Conservation (phyloP, 1,140 invertebrate genomes). For the Drosophila baimaii region DNA sequence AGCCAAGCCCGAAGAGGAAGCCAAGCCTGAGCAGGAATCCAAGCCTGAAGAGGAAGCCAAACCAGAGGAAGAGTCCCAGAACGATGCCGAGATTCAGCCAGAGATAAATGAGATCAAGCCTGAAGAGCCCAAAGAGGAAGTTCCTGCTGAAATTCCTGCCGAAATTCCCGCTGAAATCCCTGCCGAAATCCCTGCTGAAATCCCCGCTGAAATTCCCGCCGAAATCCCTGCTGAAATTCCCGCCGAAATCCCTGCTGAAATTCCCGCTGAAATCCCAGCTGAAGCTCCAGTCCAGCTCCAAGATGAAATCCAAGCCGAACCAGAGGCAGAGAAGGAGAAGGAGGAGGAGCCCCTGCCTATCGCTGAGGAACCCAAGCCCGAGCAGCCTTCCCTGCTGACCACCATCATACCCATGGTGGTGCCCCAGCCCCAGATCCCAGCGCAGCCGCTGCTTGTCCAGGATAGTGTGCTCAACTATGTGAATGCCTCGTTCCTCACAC, state of each 20-base stretch:
- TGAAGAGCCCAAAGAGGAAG: constrained; percentile 4
- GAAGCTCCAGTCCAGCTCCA: not conserved
- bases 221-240: not conserved
- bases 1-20: not conserved
- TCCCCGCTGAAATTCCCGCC: not conserved
- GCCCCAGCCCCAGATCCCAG: constrained; percentile 18
- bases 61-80: constrained; percentile 11
- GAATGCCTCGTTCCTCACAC: constrained; percentile 75
- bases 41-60: not conserved
- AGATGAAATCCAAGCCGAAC: constrained; percentile 10
- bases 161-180: not conserved
- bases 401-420: constrained; percentile 68
- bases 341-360: not conserved
- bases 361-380: not conserved
- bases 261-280: not conserved
- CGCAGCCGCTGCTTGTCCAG: constrained; percentile 36
- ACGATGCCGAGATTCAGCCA: constrained; percentile 28
- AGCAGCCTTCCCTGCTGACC: constrained; percentile 60
- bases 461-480: constrained; percentile 82
- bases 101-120: constrained; percentile 1
- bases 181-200: not conserved
- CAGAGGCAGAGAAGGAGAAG: not conserved
- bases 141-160: not conserved
- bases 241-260: not conserved
- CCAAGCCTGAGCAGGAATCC: constrained; percentile 7